Conservation (phyloP, 2,888 invertebrate species). For the Drosophila mettleri region DNA sequence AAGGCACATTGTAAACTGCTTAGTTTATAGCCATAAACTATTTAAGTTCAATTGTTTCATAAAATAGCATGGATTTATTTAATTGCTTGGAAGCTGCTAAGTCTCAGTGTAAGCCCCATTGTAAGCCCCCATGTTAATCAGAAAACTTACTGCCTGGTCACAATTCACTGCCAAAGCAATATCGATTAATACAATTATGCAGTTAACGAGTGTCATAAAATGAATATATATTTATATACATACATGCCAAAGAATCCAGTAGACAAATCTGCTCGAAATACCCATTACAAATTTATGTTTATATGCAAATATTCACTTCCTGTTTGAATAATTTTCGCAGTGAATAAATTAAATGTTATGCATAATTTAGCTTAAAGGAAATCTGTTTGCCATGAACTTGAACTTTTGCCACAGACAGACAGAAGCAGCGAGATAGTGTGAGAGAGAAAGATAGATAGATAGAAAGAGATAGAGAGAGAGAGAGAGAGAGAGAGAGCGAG, state of each 20-base stretch:
- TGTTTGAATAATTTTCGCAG: conserved; percentile 22
- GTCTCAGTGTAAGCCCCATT: background rate
- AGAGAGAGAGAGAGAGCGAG: background rate
- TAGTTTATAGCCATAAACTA: background rate
- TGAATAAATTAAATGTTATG: conserved; percentile 11
- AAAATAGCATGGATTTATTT: background rate
- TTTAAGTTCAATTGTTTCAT: background rate
- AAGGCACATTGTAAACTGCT: background rate
- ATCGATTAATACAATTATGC: background rate
- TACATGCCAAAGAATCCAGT: background rate
- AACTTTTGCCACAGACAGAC: conserved; percentile 42
- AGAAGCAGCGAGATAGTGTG: background rate
- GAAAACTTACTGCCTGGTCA: too few species aligned
- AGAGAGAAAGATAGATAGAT: background rate
- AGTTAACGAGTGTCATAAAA: background rate
- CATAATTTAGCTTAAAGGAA: conserved; percentile 35
- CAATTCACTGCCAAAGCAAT: background rate
- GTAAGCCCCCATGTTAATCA: background rate
- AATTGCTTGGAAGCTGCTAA: background rate
- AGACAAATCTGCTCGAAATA: conserved; percentile 5
- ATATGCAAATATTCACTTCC: conserved; percentile 10
- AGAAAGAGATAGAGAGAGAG: background rate
- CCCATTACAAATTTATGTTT: conserved; percentile 5
- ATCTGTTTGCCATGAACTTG: conserved; percentile 55
- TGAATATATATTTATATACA: background rate